Evolutionary conservation across 1,140 invertebrate species (phyloP), one percentile per base, ranked within the genome.

Genomic region (Panulirus ornatus): DNA sequence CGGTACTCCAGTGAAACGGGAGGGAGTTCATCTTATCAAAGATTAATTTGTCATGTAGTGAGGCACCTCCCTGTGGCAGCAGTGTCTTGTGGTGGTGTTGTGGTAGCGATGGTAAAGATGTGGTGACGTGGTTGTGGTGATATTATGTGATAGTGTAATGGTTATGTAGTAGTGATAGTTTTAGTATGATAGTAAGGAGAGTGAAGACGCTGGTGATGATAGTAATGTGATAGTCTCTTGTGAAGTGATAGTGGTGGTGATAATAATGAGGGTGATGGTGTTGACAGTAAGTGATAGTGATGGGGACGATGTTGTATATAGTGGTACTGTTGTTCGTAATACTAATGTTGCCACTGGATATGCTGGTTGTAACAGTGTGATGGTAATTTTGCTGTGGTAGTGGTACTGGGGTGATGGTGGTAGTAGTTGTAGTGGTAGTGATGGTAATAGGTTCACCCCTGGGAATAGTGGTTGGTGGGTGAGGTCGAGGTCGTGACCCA

Each of bases 401-500:
- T 51, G 78, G 78, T 54, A 27, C 1, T 58, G 22, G 22, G 11
- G 70, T 34, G 70, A n/a, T 76, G 14, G 38, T n/a, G 75, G 8
- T 44, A 34, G 76, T 79, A 42, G 44, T n/a, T 40, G 38, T 76
- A 16, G 40, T 76, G 36, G 30, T 76, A 36, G 73, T 40, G 38
- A 38, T 11, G 73, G 44, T 44, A 22, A 34, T 0, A 34, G 40
- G 44, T 47, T 47, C 44, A 6, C 44, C 5, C 44, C 44, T 27
- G 70, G 11, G 54, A 19, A 58, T 58, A 0, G 70, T 73, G 6
- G 75, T 19, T 16, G 76, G 76, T 3, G 76, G 42, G 44, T 11
- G 30, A 76, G 76, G 76, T 79, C 76, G 76, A 79, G 76, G 76
- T 51, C 76, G 19, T 79, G 76, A 79, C 76, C 76, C 44, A 79